These are phyloP conservation scores for Ditula angustiorana DNA, from an alignment of 2,888 invertebrate genomes.

Conservation along the genomic window DNA sequence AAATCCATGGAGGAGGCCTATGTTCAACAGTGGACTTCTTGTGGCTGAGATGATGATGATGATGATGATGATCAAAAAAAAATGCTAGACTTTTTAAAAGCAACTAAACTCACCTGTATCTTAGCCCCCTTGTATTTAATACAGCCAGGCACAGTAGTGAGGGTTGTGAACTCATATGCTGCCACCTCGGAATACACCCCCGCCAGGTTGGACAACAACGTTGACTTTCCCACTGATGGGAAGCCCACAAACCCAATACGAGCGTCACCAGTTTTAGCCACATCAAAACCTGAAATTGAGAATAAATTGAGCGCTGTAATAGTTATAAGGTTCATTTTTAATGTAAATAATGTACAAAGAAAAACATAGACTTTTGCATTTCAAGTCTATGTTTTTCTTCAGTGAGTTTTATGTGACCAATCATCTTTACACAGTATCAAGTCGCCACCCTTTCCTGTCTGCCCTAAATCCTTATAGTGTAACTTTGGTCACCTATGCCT, in stretches of 20 bases:
- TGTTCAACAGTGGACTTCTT: too few relatives aligned
- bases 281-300: constrained; percentile 94
- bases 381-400: too few relatives aligned
- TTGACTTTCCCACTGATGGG: constrained; percentile 99
- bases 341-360: background rate
- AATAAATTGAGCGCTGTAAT: background rate
- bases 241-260: constrained; percentile 99
- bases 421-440: too few relatives aligned
- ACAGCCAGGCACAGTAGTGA: constrained; percentile 99
- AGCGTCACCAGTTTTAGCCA: constrained; percentile 99
- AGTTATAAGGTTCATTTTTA: background rate
- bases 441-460: too few relatives aligned
- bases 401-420: too few relatives aligned
- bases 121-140: constrained; percentile 99
- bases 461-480: too few relatives aligned
- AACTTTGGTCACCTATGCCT: too few relatives aligned
- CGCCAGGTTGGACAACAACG: constrained; percentile 97
- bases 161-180: constrained; percentile 99
- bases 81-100: too few relatives aligned
- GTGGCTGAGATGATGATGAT: too few relatives aligned
- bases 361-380: background rate
- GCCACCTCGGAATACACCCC: constrained; percentile 99
- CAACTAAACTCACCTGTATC: constrained; percentile 89
- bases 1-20: too few relatives aligned
- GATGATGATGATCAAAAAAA: too few relatives aligned